Evolutionary conservation across 2,888 invertebrate genomes (phyloP), one percentile per base, ranked within the genome.

Genomic region (Chrysotoxum bicinctum): DNA sequence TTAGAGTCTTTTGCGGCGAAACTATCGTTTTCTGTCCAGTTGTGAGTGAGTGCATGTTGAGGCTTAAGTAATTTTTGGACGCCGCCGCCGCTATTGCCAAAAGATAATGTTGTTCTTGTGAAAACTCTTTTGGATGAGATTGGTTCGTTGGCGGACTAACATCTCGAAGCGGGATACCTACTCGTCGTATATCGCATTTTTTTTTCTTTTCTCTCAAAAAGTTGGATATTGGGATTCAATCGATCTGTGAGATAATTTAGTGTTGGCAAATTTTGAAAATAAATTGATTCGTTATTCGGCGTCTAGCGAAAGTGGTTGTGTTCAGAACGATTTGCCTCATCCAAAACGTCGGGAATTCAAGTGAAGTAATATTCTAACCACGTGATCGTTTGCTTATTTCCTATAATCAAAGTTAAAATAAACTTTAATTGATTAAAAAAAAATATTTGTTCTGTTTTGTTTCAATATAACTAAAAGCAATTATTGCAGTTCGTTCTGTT

Each of bases 331-430:
- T 76, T 85, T 85, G 64, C 85, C 80, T 75, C 75, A 72, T 80
- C 75, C 48, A 75, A 84, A 80, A 68, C 19, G 85, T 85, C 68
- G 80, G 80, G 73, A 80, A 85, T 85, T 85, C 68, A 85, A 72
- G 60, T 76, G 62, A 76, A 68, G 35, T 37, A 40, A 26, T 43
- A 30, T 26, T 40, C 21, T 43, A 26, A 43, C 70, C 50, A 75
- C 79, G 69, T 75, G 66, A 79, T 58, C 64, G 45, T 64, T 79
- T 48, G 66, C 40, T 54, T 69, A 64, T 74, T 83, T 69, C 83
- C 48, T 79, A n/a, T n/a, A 79, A 79, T 84, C 75, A 70, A 74
- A 79, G 75, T 84, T 66, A 45, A 79, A 79, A 75, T 75, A 50
- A 84, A 84, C 56, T 75, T 78, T 60, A 84, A 84, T 84, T 79